These are phyloP conservation scores for Lytechinus variegatus DNA, from an alignment of 35 echinoderm and acorn worm genomes.

Conservation along the genomic window DNA sequence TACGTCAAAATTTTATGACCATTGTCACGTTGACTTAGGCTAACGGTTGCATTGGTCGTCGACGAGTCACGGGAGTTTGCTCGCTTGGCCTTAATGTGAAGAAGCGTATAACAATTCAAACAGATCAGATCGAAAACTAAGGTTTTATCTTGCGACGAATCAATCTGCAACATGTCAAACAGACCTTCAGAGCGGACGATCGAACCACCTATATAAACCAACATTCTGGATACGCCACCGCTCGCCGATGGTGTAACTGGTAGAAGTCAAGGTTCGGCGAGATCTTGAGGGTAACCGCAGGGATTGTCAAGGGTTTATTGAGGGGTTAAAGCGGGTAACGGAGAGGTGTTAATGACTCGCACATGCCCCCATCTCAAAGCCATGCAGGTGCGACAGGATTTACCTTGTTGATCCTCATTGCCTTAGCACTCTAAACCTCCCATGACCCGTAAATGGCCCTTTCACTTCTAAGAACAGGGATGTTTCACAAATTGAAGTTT, in stretches of 20 bases:
- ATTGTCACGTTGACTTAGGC: too few species aligned
- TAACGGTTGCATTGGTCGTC: too few species aligned
- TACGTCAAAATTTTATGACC: too few species aligned
- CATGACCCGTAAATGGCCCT: neutral
- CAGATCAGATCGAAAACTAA: too few species aligned
- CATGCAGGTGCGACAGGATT: neutral
- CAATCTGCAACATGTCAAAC: too few species aligned
- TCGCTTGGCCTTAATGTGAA: too few species aligned
- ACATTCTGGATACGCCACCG: neutral
- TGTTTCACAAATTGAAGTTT: too few species aligned
- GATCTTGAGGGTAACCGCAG: neutral
- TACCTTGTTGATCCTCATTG: neutral
- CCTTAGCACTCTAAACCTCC: neutral
- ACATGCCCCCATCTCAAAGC: neutral
- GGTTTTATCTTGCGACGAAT: too few species aligned
- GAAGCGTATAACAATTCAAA: too few species aligned
- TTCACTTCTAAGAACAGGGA: neutral
- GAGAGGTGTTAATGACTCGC: slow-evolving; percentile 16
- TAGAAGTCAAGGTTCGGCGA: neutral
- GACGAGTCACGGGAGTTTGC: too few species aligned
- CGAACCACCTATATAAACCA: too few species aligned
- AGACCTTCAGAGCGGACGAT: too few species aligned
- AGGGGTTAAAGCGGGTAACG: neutral
- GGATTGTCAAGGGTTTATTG: neutral
- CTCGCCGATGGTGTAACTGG: neutral